phyloP scores from a whole-genome alignment of 1,140 invertebrate species.

The Frieseomelitta varia region DNA sequence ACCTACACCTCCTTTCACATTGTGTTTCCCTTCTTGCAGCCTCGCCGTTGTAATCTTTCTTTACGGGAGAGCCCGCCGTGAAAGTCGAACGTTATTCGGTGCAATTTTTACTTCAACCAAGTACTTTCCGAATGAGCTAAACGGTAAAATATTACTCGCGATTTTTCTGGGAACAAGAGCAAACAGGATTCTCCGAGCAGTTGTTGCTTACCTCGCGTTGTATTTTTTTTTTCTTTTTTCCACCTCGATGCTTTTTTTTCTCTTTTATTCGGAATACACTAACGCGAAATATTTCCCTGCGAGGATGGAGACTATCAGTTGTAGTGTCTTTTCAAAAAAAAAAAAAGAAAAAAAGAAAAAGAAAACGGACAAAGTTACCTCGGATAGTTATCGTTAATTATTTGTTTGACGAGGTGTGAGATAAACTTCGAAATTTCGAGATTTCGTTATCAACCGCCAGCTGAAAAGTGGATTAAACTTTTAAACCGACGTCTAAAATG shows the following conservation, averaged over 20 bases:
- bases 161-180: neutral
- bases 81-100: neutral
- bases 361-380: too few species aligned
- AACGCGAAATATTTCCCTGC: too few species aligned
- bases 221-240: too few species aligned
- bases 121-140: neutral
- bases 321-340: too few species aligned
- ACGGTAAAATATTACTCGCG: neutral
- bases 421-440: neutral
- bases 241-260: too few species aligned
- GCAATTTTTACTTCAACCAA: conserved; percentile 9
- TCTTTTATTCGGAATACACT: too few species aligned
- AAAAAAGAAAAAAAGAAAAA: too few species aligned
- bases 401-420: neutral
- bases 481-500: too few species aligned
- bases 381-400: too few species aligned
- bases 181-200: neutral
- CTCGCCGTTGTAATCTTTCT: conserved; percentile 20
- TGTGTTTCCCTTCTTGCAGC: conserved; percentile 21
- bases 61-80: neutral
- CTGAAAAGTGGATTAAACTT: neutral
- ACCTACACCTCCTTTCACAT: conserved; percentile 40
- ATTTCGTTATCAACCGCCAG: neutral
- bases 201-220: too few species aligned
- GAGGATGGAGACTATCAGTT: too few species aligned